These are phyloP conservation scores for Koerneria pararmatus DNA, from an alignment of 2,888 invertebrate species.

Conservation along the genomic window DNA sequence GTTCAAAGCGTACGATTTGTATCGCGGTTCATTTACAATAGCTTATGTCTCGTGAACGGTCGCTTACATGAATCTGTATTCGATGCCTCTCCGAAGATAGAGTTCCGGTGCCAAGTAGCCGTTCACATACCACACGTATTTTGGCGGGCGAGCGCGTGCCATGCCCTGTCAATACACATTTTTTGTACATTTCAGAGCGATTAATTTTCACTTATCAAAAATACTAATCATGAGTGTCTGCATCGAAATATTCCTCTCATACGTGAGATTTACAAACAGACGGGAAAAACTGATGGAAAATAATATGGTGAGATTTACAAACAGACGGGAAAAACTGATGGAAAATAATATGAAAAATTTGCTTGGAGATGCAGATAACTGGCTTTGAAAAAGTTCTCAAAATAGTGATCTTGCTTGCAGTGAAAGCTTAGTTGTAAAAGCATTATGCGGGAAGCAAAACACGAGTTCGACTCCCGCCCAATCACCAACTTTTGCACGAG, in stretches of 20 bases:
- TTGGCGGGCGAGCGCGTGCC: conserved; percentile 61
- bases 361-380: no score
- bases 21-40: no score
- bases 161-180: conserved; percentile 27
- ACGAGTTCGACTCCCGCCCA: no score
- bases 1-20: no score
- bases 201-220: neutral
- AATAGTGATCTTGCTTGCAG: no score
- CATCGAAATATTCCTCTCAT: no score
- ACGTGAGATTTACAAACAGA: neutral
- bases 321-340: neutral
- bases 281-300: conserved; percentile 62
- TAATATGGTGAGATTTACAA: neutral
- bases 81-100: conserved; percentile 78
- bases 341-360: no score
- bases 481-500: no score
- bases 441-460: no score
- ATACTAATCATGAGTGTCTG: neutral
- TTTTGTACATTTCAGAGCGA: conserved; percentile 62
- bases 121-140: conserved; percentile 86
- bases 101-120: conserved; percentile 82
- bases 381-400: no score
- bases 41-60: neutral
- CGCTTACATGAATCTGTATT: conserved; percentile 72
- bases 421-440: no score